These are phyloP conservation scores for Lagodon rhomboides DNA, from an alignment of 2,797 vertebrate genomes.

Conservation along the genomic window DNA sequence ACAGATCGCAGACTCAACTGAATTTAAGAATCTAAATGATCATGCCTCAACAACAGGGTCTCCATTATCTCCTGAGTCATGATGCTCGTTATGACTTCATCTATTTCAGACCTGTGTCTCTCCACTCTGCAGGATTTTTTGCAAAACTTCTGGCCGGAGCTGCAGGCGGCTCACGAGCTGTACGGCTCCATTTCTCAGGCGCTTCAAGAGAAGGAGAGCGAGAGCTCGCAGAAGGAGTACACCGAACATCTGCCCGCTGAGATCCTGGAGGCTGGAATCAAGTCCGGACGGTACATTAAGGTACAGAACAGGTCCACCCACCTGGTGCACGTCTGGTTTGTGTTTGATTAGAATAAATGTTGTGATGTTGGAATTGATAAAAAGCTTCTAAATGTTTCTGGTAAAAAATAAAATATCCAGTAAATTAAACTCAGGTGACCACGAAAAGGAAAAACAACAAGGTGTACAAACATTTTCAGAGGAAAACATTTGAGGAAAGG, in stretches of 20 bases:
- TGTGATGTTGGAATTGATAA: background rate
- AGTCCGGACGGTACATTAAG: conserved; percentile 93
- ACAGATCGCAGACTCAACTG: background rate
- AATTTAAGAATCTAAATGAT: background rate
- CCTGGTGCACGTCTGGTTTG: background rate
- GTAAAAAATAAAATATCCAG: background rate
- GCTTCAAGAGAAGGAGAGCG: conserved; percentile 87
- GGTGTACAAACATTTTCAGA: background rate
- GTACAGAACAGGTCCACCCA: conserved; percentile 69
- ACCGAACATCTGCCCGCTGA: conserved; percentile 90
- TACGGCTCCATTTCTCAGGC: conserved; percentile 90
- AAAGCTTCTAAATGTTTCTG: background rate
- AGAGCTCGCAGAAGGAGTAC: conserved; percentile 91
- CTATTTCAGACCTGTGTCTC: background rate
- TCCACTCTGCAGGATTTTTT: conserved; percentile 88
- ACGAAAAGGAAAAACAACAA: background rate
- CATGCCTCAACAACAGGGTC: background rate
- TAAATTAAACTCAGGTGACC: background rate
- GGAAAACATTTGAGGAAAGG: background rate
- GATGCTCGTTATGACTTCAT: fast-evolving
- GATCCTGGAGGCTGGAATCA: conserved; percentile 93
- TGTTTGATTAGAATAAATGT: background rate
- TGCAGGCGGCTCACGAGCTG: conserved; percentile 90
- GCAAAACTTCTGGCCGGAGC: conserved; percentile 92
- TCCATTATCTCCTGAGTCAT: background rate